A percentile compares a stretch with the other conserved stretches of the same genome.
These are phyloP conservation scores for Diuraphis noxia DNA, from an alignment of 1,140 invertebrate genomes.

Conservation along the genomic window DNA sequence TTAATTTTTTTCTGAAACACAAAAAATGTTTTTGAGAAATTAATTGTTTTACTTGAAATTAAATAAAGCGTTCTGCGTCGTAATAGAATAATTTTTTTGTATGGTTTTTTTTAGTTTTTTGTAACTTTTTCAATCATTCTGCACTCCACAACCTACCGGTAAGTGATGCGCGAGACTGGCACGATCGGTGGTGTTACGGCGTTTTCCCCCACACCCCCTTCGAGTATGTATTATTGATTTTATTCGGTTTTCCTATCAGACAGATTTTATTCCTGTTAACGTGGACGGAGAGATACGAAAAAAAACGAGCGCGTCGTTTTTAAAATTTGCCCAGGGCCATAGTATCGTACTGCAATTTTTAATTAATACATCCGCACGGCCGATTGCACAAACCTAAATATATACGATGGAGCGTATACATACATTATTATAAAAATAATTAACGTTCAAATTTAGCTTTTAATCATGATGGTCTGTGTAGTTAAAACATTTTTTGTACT, in stretches of 20 bases:
- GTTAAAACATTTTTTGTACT: not conserved
- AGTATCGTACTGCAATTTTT: not conserved
- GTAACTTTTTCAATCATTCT: not conserved
- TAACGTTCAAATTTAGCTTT: constrained; percentile 13
- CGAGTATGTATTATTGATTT: constrained; percentile 27
- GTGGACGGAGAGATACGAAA: not conserved
- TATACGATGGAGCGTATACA: not conserved
- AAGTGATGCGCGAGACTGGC: not conserved
- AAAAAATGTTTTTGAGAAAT: not conserved
- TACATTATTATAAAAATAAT: not conserved
- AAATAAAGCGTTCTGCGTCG: not conserved
- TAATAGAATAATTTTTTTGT: not conserved
- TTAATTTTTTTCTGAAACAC: not conserved
- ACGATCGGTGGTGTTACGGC: not conserved
- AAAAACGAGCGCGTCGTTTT: not conserved
- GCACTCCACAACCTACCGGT: not conserved
- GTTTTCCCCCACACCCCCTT: not conserved
- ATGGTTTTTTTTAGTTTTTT: not conserved
- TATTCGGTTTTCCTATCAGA: constrained; percentile 22
- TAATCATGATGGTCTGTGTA: not conserved
- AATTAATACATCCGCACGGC: constrained; percentile 8
- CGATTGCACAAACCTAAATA: not conserved
- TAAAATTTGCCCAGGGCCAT: not conserved
- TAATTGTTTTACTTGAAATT: not conserved
- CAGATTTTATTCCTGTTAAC: not conserved